Evolutionary conservation across 2,797 vertebrate species (phyloP).

Genomic region (Tympanoctomys barrerae): DNA sequence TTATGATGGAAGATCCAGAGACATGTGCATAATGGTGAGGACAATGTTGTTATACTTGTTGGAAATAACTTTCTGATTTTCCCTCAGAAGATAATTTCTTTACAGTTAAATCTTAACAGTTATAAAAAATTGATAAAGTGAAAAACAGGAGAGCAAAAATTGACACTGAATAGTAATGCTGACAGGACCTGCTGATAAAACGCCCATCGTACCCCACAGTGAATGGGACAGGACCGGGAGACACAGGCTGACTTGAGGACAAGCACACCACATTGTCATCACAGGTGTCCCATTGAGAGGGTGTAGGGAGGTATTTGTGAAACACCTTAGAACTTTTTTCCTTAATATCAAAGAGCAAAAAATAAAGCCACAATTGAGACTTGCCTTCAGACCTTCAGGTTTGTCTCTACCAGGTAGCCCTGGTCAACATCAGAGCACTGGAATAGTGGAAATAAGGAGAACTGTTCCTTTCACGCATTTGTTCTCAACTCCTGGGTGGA

Average conservation of each 20-base stretch:
- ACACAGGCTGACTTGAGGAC: not conserved
- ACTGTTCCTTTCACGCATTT: not conserved
- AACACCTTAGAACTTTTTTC: constrained; percentile 61
- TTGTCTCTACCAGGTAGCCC: constrained; percentile 43
- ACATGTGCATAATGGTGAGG: not conserved
- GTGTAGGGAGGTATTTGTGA: not conserved
- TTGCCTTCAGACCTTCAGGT: constrained; percentile 80
- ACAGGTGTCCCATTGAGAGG: not conserved
- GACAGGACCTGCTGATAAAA: constrained; percentile 38
- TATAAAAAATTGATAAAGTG: constrained; percentile 41
- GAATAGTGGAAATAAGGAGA: constrained; percentile 37
- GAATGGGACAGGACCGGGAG: not conserved
- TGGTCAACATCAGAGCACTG: constrained; percentile 57
- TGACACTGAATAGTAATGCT: not conserved
- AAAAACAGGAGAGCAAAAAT: constrained; percentile 30
- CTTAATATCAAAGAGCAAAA: constrained; percentile 45
- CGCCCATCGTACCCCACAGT: not conserved
- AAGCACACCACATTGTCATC: not conserved
- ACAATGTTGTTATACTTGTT: constrained; percentile 23
- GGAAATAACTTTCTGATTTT: constrained; percentile 51
- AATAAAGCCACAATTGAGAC: constrained; percentile 64
- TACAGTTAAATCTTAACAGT: not conserved
- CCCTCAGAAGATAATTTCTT: not conserved
- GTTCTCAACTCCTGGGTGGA: constrained; percentile 11
- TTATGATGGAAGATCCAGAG: constrained; percentile 55